Conservation (phyloP, 1,140 invertebrate species). For the Pseudomyrmex pallidus region DNA sequence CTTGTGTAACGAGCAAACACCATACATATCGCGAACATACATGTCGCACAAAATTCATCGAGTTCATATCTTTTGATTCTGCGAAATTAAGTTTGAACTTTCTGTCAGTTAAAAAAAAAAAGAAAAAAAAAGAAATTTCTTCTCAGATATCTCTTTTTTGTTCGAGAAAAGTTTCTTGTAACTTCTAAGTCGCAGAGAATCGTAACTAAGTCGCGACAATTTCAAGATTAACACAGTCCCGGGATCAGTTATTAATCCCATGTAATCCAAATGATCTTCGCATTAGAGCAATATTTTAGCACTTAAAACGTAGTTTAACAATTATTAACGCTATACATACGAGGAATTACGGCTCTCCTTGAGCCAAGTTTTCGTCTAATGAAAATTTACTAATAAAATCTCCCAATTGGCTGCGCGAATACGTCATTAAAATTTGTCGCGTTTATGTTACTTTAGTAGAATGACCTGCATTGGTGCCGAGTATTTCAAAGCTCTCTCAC, state of each 20-base stretch:
- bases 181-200: background rate
- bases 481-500: background rate
- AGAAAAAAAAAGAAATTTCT: background rate
- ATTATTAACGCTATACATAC: background rate
- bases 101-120: background rate
- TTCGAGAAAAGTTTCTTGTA: background rate
- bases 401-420: background rate
- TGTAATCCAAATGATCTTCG: background rate
- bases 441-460: background rate
- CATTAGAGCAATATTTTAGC: background rate
- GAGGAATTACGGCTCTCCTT: too few species aligned
- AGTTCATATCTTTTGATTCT: background rate
- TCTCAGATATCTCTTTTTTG: background rate
- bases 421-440: background rate
- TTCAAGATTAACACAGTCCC: background rate
- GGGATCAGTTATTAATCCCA: background rate
- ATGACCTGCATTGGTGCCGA: background rate
- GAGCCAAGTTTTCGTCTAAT: background rate
- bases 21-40: background rate
- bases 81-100: conserved; percentile 7
- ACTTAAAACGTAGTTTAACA: too few species aligned
- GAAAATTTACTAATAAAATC: background rate
- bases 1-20: conserved; percentile 10
- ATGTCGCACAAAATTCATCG: background rate
- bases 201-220: background rate